Evolutionary conservation across 2,113 vertebrate species (phyloP), one percentile per base, ranked within the genome.

Genomic region (mouse (Mus musculus)): DNA sequence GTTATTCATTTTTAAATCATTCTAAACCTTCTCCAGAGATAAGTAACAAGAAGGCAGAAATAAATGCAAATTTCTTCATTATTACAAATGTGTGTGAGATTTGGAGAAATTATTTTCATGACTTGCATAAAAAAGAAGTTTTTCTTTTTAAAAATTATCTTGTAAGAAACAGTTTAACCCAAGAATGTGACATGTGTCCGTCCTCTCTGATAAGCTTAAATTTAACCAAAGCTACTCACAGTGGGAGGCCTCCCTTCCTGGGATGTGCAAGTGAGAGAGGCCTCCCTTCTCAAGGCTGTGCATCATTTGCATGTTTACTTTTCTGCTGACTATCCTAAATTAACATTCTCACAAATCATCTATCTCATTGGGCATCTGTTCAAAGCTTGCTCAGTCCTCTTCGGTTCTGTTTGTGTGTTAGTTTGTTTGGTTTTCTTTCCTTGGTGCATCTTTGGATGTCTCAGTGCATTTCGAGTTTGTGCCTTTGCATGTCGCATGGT

Each of bases 1-100:
- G 12, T 39, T 54, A 24, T 88, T 80, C 69, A 65, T 30, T 59
- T 95, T 92, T 52, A 84, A 61, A 69, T 69, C 19, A 39, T 49
- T 76, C 77, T 94, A 88, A 88, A 75, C 54, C 78, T 92, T 80
- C 90, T n/a, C 24, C 42, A 46, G 54, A 88, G 33, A 85, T n/a
- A 65, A 49, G 5, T 81, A 72, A 20, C 42, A 63, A 52, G 42
- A 90, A 14, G 0, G 16, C 42, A 46, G 69, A 85, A 85, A 71
- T 72, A 20, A 84, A 75, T n/a, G 12, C 36, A 59, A 3, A n/a
- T 90, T 30, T 6, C 56, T 72, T 13, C 9, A 76, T 36, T 19
- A 6, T 30, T 72, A 33, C 0, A 10, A 28, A 71, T 30, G 0
- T 5, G 14, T 82, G 19, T 86, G 59, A 67, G 36, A 82, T 61